Evolutionary conservation across 35 echinoderm and acorn worm genomes (phyloP), one percentile per base, ranked within the genome.

Genomic region (Nesometra sesokonis): DNA sequence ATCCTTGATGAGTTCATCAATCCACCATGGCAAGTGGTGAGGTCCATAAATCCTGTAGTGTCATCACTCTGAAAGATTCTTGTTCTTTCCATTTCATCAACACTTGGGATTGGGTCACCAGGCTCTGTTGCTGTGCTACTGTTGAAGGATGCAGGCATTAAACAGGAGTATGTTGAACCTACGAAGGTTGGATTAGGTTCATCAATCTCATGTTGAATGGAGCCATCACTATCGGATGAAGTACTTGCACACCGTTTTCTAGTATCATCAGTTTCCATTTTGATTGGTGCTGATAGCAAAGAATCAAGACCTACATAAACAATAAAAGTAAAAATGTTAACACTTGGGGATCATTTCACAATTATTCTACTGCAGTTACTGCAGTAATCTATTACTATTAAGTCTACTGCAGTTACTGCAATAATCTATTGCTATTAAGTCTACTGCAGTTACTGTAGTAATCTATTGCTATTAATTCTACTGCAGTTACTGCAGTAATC

Each of bases 51-150:
- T 33, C 35, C 89, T 46, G 84, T 57, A 13, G 32, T 78, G 46
- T 90, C 89, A 32, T 85, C 89, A 35, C 34, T 29, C 3, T 57
- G 17, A 46, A 90, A 90, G 11, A 90, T 77, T 86, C 89, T 46
- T 29, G 89, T 90, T 21, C 40, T 36, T 47, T 89, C 57, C 36
- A 47, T 83, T 15, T 3, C 32, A 21, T 32, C 46, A 34, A 30
- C 79, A 9, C 5, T n/a, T 32, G 15, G 27, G 3, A 81, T 30
- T 3, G 31, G 3, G 32, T 81, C 35, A 19, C 32, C 13, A 9
- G 79, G 35, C 31, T 34, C 79, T 81, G 35, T 81, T 9, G 35
- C 35, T 13, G 35, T 43, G 82, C 81, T 89, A 77, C 76, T 85
- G 36, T 84, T 82, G 9, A 89, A 35, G 29, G 40, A 89, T 32